These are phyloP conservation scores for Ashinkailepas kermadecensis DNA, from an alignment of 2,888 invertebrate genomes.

Conservation along the genomic window DNA sequence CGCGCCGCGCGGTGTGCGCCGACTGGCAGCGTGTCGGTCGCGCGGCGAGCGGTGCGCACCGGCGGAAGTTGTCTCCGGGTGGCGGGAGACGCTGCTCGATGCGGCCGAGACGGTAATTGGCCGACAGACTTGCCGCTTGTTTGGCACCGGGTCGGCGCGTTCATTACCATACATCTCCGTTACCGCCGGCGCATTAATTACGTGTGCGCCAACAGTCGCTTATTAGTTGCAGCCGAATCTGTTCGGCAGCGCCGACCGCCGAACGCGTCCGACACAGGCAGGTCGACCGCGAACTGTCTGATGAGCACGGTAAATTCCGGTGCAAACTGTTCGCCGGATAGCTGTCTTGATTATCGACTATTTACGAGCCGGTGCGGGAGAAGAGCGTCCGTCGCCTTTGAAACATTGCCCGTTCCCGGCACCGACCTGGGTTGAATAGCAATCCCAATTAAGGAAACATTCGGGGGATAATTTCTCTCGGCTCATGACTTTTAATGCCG, in stretches of 20 bases:
- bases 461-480: too few relatives aligned
- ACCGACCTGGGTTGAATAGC: too few relatives aligned
- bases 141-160: constrained; percentile 19
- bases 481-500: too few relatives aligned
- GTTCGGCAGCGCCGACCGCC: not conserved
- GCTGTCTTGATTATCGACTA: constrained; percentile 4
- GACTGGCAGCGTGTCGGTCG: too few relatives aligned
- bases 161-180: constrained; percentile 20
- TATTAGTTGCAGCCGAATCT: not conserved
- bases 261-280: not conserved
- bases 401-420: too few relatives aligned
- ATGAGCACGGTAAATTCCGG: not conserved
- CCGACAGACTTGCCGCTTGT: not conserved
- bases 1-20: too few relatives aligned
- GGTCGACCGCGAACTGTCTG: not conserved
- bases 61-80: too few relatives aligned
- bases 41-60: too few relatives aligned
- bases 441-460: not conserved
- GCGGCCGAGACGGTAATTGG: not conserved
- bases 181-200: constrained; percentile 4
- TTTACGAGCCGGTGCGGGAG: not conserved
- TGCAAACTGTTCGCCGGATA: not conserved
- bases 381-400: not conserved
- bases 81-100: too few relatives aligned
- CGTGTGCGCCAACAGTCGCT: not conserved